Evolutionary conservation across 1,140 invertebrate species (phyloP).

Genomic region (Habropoda laboriosa): DNA sequence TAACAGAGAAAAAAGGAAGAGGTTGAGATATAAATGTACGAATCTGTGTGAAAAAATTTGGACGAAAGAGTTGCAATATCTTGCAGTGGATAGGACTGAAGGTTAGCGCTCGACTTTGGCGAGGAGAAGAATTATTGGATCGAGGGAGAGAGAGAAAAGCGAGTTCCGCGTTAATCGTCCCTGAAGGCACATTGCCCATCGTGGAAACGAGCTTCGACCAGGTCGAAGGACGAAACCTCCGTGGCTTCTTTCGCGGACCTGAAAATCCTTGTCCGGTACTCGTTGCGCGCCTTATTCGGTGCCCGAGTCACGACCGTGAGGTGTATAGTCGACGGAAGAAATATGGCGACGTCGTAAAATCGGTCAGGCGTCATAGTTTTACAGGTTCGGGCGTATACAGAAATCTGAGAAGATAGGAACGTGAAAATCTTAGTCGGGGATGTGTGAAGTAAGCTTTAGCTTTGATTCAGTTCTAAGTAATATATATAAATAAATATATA

Average conservation of each 20-base stretch:
- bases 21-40: not conserved
- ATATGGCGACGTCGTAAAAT: too few relatives aligned
- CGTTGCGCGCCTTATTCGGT: slow-evolving; percentile 31
- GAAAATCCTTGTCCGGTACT: slow-evolving; percentile 11
- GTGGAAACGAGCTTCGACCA: not conserved
- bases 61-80: too few relatives aligned
- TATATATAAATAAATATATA: too few relatives aligned
- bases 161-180: slow-evolving; percentile 48
- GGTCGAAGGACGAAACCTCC: slow-evolving; percentile 50
- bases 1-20: not conserved
- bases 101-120: not conserved
- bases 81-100: too few relatives aligned
- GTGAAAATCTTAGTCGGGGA: too few relatives aligned
- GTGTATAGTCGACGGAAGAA: too few relatives aligned
- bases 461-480: too few relatives aligned
- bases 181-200: slow-evolving; percentile 8
- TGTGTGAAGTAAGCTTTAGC: too few relatives aligned
- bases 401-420: too few relatives aligned
- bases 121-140: not conserved
- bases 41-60: too few relatives aligned
- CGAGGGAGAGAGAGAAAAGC: not conserved
- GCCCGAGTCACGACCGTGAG: not conserved
- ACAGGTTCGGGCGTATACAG: too few relatives aligned
- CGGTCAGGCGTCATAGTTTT: too few relatives aligned
- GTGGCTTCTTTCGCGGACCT: not conserved